Base-by-base conservation (phyloP, 2,888 invertebrate genomes). In the Ditylenchus weischeri region DNA sequence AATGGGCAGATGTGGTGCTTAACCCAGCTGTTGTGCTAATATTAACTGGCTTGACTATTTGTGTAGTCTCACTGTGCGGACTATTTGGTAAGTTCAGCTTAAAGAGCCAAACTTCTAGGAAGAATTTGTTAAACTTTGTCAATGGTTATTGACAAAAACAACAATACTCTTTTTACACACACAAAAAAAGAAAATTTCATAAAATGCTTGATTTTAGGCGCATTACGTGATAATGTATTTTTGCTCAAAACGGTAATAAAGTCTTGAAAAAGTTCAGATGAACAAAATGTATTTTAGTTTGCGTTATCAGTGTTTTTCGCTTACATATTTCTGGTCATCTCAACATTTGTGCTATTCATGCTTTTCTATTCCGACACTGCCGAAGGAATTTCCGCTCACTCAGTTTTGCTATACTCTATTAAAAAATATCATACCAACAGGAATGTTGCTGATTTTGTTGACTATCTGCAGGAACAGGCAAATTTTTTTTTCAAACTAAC, bases 371-470 rank as follows among this genome's bases (percentile, higher is more conserved):
- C 83, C 61, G 81, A 83, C 65, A 71, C 79, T 35, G 70, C 75
- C 50, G 77, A 65, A 71, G 78, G 78, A 61, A 67, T 83, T 59
- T 80, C 80, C 29, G 79, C 80, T 15, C 77, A 81, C 62, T 75
- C 72, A 29, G 63, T 83, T n/a, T 72, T 83, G 23, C 59, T 75
- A 19, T 76, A 76, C 49, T 76, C 79, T 23, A 72, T 83, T 62
- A 73, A 73, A 43, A 77, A 77, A 59, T 83, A 83, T 60, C 80
- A 82, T 68, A 73, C 74, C 15, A 83, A 83, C 69, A 51, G 76
- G 19, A 83, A 83, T 63, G 64, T 80, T 51, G 78, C 80, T n/a
- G 83, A 83, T 67, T 72, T 83, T 47, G 76, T 83, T 64, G 83
- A 83, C 67, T 73, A 79, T 49, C 36, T 83, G 21, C 83, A 83